Conservation (phyloP, 2,113 vertebrate species). For the Gopherus evgoodei region DNA sequence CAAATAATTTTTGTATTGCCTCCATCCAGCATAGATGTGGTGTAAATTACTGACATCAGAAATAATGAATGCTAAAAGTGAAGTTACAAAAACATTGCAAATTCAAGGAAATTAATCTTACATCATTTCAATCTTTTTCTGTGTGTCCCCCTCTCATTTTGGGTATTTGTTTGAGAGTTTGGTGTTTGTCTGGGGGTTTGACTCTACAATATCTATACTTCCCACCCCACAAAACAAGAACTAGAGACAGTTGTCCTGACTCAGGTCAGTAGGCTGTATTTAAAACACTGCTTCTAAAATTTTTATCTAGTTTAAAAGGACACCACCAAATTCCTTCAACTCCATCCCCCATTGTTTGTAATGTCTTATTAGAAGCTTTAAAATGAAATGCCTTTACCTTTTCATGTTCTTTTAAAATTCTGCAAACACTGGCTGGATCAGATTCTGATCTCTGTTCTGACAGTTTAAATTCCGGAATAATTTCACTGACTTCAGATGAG, state of each 20-base stretch:
- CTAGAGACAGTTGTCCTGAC: neutral
- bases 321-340: too few species aligned
- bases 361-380: neutral
- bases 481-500: neutral
- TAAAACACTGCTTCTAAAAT: neutral
- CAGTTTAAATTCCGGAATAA: neutral
- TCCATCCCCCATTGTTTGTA: neutral
- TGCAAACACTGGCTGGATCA: neutral
- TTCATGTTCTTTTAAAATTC: neutral
- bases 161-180: neutral
- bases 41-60: neutral
- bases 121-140: neutral
- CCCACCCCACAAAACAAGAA: neutral
- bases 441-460: neutral
- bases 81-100: neutral
- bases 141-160: neutral
- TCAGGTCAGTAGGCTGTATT: neutral
- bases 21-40: neutral
- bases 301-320: neutral
- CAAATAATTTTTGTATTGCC: neutral
- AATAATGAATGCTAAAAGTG: neutral
- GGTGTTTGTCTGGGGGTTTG: neutral
- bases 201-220: neutral
- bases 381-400: neutral
- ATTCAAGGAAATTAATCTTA: neutral